Base-by-base conservation (phyloP, 2,888 invertebrate species). In the Sesia apiformis region DNA sequence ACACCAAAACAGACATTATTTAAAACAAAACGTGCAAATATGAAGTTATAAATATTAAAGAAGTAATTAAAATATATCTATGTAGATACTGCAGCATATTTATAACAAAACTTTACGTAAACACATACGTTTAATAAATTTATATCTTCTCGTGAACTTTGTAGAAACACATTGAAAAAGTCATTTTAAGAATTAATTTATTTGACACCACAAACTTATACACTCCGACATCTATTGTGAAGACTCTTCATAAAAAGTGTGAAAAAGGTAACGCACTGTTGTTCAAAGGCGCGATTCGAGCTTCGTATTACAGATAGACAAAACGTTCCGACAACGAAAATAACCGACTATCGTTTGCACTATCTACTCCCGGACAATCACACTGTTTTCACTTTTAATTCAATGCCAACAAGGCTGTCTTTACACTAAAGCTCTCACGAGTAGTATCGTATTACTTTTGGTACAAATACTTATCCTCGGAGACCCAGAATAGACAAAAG, bases 251-350 rank as follows among this genome's bases (percentile, higher is more conserved):
- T 78, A 81, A 78, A 66, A 76, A 81, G 76, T 78, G 78, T 78
- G 75, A 78, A 84, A 84, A 84, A 84, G 78, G 78, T 76, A 75
- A 76, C 80, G 75, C 72, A 70, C 78, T 76, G 72, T 84, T 83
- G 78, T 86, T 84, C 73, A 67, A 79, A 85, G 84, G 87, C 81
- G 86, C 79, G 80, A 87, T 85, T 78, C 74, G 71, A 78, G 80
- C 81, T 78, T 87, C 84, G 71, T 81, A 83, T 87, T 87, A 85
- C 86, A 78, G 77, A 85, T 83, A 84, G 80, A 84, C 81, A 81
- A 82, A 83, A 80, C 78, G 74, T 76, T 72, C 74, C 70, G 65
- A 74, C 73, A 67, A 65, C 67, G 60, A 69, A 71, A 76, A 74
- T 72, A 68, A 66, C 58, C 56, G 46, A 57, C 58, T 55, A 53